Conservation (phyloP, 1,140 invertebrate species). For the Ruditapes philippinarum region DNA sequence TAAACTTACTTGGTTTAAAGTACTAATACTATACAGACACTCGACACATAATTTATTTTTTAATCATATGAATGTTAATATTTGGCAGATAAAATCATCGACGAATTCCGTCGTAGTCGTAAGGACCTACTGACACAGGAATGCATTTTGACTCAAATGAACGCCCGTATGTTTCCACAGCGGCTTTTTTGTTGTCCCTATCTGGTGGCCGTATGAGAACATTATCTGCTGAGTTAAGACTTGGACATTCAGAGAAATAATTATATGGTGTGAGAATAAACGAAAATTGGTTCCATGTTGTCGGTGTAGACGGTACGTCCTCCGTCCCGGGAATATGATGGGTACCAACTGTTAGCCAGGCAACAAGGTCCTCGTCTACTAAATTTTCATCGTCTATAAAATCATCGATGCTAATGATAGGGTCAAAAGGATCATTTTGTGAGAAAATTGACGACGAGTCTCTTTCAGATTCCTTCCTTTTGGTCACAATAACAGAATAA, state of each 20-base stretch:
- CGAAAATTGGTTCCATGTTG: constrained; percentile 74
- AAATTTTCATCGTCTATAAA: constrained; percentile 81
- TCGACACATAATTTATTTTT: too few relatives aligned
- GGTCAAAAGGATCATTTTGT: constrained; percentile 80
- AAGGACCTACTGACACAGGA: constrained; percentile 61
- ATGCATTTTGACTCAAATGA: constrained; percentile 90
- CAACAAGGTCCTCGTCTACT: constrained; percentile 81
- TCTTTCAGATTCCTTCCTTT: constrained; percentile 81
- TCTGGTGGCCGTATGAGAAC: constrained; percentile 59
- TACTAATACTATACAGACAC: too few relatives aligned
- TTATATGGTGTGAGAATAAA: constrained; percentile 82
- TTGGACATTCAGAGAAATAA: constrained; percentile 82
- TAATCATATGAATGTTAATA: too few relatives aligned
- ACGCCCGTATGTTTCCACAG: constrained; percentile 88
- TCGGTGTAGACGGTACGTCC: constrained; percentile 82
- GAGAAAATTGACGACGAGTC: constrained; percentile 81
- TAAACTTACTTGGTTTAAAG: too few relatives aligned
- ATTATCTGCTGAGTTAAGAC: constrained; percentile 75
- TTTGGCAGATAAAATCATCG: not conserved
- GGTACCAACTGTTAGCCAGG: constrained; percentile 83
- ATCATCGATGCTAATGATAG: constrained; percentile 80
- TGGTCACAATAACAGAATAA: constrained; percentile 81
- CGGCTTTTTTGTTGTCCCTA: constrained; percentile 17
- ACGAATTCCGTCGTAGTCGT: constrained; percentile 52
- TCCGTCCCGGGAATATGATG: constrained; percentile 82